Conservation (phyloP, 2,113 vertebrate species). For the Stigmatopora nigra region DNA sequence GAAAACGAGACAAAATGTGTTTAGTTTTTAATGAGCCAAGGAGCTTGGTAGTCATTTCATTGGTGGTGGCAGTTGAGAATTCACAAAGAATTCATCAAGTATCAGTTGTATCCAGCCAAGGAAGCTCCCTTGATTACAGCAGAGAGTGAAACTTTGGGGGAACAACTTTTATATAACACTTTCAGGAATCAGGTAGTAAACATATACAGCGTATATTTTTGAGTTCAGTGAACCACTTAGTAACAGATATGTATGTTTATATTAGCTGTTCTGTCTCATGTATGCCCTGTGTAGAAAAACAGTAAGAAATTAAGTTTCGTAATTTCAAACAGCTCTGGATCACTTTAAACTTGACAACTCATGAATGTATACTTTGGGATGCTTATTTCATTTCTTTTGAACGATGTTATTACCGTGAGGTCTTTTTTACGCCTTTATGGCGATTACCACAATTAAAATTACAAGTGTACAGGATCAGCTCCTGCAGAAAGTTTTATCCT, state of each 20-base stretch:
- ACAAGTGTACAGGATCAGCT: constrained; percentile 56
- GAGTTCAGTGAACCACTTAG: not conserved
- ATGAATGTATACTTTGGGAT: constrained; percentile 15
- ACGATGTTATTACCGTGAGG: constrained; percentile 29
- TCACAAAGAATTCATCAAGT: constrained; percentile 40
- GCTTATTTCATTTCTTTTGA: constrained; percentile 27
- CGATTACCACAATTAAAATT: constrained; percentile 67
- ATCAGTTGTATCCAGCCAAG: constrained; percentile 21
- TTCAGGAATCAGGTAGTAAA: not conserved
- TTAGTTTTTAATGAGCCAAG: constrained; percentile 56
- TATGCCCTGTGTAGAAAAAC: constrained; percentile 11
- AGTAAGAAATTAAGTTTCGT: constrained; percentile 13
- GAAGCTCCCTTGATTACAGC: constrained; percentile 8
- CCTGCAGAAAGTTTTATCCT: constrained; percentile 58
- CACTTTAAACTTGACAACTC: constrained; percentile 27
- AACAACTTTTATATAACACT: constrained; percentile 6
- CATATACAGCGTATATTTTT: constrained; percentile 19
- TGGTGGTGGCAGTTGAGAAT: constrained; percentile 14
- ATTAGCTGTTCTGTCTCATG: constrained; percentile 12
- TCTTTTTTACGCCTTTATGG: constrained; percentile 43
- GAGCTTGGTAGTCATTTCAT: constrained; percentile 38
- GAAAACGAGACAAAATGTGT: constrained; percentile 26
- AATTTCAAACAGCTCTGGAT: not conserved
- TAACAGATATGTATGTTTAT: constrained; percentile 1
- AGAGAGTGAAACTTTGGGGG: constrained; percentile 7